Conservation (phyloP, 2,888 invertebrate species). For the Drosophila fungiperda region DNA sequence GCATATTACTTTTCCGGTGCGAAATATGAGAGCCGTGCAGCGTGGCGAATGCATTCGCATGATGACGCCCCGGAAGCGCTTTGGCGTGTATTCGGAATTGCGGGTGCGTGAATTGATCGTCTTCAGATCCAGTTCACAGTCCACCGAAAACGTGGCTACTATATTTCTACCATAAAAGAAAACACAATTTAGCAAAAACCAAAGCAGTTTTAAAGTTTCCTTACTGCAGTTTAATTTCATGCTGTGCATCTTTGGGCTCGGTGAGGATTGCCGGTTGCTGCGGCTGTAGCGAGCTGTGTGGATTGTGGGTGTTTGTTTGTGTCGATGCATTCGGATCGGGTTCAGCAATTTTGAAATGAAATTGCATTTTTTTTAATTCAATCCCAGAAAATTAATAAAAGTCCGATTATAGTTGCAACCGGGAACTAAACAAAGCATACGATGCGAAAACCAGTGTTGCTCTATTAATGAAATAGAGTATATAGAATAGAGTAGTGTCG, state of each 20-base stretch:
- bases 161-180: slow-evolving; percentile 88
- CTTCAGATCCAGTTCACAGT: slow-evolving; percentile 89
- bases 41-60: slow-evolving; percentile 93
- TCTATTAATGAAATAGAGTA: slow-evolving; percentile 14
- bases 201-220: slow-evolving; percentile 52
- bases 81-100: slow-evolving; percentile 93
- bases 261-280: slow-evolving; percentile 86
- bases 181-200: not conserved
- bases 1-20: slow-evolving; percentile 93
- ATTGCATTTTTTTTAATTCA: slow-evolving; percentile 65
- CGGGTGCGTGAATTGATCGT: slow-evolving; percentile 92
- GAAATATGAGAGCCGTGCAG: slow-evolving; percentile 89
- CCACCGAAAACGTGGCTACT: slow-evolving; percentile 91
- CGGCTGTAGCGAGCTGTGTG: slow-evolving; percentile 76
- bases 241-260: slow-evolving; percentile 87
- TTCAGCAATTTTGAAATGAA: slow-evolving; percentile 66
- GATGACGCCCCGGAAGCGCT: slow-evolving; percentile 92
- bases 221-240: slow-evolving; percentile 88
- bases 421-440: slow-evolving; percentile 23
- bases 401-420: not conserved
- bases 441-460: slow-evolving; percentile 36
- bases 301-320: slow-evolving; percentile 57
- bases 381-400: not conserved
- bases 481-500: slow-evolving; percentile 7
- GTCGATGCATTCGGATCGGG: slow-evolving; percentile 45